Conservation (phyloP, 2,888 invertebrate genomes). For the Carpatolechia fugitivella region DNA sequence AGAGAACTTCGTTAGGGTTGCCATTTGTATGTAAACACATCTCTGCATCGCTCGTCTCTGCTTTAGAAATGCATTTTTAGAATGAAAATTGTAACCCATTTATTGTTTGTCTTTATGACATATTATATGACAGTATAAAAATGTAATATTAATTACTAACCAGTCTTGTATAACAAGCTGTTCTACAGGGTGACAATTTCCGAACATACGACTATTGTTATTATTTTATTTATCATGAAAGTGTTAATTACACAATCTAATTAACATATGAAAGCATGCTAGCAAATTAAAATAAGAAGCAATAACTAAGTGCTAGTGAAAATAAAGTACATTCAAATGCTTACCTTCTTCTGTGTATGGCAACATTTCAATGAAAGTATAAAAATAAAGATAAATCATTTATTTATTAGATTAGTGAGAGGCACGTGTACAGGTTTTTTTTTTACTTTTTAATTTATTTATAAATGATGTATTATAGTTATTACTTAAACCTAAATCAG, state of each 20-base stretch:
- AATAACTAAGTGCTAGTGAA: background rate
- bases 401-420: conserved; percentile 68
- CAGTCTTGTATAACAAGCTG: no score
- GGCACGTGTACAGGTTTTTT: conserved; percentile 51
- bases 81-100: no score
- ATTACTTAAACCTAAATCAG: conserved; percentile 39
- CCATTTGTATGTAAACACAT: no score
- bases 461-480: conserved; percentile 34
- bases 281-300: conserved; percentile 52
- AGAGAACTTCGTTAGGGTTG: no score
- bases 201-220: no score
- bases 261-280: conserved; percentile 41
- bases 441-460: conserved; percentile 24
- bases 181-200: no score
- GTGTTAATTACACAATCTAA: background rate
- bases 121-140: no score
- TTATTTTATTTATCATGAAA: background rate
- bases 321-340: conserved; percentile 7
- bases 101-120: no score
- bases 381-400: conserved; percentile 21
- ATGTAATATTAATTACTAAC: no score
- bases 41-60: no score
- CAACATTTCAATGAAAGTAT: conserved; percentile 14
- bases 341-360: conserved; percentile 18
- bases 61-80: no score